Conservation (phyloP, 1,140 invertebrate genomes). For the Oryzaephilus surinamensis region DNA sequence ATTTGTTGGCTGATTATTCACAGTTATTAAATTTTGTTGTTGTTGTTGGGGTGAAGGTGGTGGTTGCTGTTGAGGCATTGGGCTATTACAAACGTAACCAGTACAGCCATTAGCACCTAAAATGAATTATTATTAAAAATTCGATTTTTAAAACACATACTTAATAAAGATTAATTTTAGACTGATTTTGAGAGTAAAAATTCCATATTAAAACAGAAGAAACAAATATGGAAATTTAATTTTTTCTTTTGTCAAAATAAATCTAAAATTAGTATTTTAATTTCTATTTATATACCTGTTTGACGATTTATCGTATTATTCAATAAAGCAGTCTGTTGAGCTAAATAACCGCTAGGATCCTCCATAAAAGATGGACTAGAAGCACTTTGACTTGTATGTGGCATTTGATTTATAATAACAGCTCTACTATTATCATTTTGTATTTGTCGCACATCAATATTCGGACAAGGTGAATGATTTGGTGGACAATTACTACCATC, state of each 20-base stretch:
- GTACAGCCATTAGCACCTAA: conserved; percentile 33
- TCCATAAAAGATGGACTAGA: conserved; percentile 70
- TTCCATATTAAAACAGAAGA: too few relatives aligned
- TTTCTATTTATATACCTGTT: conserved; percentile 48
- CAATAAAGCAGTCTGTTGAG: conserved; percentile 72
- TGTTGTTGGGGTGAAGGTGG: conserved; percentile 23
- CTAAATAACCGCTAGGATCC: conserved; percentile 78
- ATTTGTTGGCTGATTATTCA: conserved; percentile 24
- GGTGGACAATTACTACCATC: conserved; percentile 18
- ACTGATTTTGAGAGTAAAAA: too few relatives aligned
- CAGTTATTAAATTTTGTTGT: conserved; percentile 17
- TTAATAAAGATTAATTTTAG: too few relatives aligned
- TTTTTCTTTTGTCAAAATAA: too few relatives aligned
- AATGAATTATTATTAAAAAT: conserved; percentile 6
- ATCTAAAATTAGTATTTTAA: too few relatives aligned
- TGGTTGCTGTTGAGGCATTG: conserved; percentile 30
- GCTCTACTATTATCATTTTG: conserved; percentile 35
- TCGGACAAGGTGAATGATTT: conserved; percentile 36
- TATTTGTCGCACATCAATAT: conserved; percentile 41
- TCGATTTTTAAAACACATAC: too few relatives aligned
- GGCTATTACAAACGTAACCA: conserved; percentile 34
- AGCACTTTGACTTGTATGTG: conserved; percentile 21
- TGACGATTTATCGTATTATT: conserved; percentile 74
- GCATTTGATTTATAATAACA: conserved; percentile 32
- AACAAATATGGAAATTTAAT: too few relatives aligned